These are phyloP conservation scores for Ptychodera flava DNA, from an alignment of 35 echinoderm and acorn worm genomes.

Conservation along the genomic window DNA sequence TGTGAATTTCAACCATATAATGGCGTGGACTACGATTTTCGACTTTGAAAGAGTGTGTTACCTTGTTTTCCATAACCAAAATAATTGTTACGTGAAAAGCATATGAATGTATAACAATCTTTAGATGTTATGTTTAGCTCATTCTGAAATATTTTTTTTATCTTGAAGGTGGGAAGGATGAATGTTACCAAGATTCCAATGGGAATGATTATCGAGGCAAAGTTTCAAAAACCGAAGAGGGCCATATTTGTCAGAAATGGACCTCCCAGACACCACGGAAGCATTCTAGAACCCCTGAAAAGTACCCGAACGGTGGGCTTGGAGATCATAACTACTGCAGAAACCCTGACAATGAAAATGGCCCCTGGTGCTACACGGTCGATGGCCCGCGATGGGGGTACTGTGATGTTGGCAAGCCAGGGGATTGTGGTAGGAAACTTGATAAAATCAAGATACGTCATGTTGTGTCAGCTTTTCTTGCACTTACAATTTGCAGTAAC, in stretches of 20 bases:
- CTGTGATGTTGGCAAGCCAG: background rate
- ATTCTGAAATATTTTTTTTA: no score
- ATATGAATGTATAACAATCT: no score
- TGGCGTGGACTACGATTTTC: no score
- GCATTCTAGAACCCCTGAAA: constrained; percentile 20
- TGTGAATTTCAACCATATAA: no score
- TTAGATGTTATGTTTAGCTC: no score
- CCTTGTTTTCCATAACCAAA: no score
- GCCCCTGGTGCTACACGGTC: background rate
- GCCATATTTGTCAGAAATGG: constrained; percentile 35
- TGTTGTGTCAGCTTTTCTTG: no score
- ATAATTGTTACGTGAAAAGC: no score
- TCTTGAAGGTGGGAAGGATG: no score
- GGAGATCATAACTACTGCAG: constrained; percentile 28
- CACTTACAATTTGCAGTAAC: no score
- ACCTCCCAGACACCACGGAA: constrained; percentile 21
- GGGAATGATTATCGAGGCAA: constrained; percentile 24
- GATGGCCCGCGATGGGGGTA: background rate
- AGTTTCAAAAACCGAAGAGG: background rate
- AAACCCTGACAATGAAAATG: background rate
- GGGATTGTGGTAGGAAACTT: constrained; percentile 1
- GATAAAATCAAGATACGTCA: no score
- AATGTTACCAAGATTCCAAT: background rate
- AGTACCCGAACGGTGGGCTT: constrained; percentile 18
- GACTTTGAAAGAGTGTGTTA: no score